Evolutionary conservation across 2,797 vertebrate genomes (phyloP).

Genomic region (Oceanodroma leucorhoa): DNA sequence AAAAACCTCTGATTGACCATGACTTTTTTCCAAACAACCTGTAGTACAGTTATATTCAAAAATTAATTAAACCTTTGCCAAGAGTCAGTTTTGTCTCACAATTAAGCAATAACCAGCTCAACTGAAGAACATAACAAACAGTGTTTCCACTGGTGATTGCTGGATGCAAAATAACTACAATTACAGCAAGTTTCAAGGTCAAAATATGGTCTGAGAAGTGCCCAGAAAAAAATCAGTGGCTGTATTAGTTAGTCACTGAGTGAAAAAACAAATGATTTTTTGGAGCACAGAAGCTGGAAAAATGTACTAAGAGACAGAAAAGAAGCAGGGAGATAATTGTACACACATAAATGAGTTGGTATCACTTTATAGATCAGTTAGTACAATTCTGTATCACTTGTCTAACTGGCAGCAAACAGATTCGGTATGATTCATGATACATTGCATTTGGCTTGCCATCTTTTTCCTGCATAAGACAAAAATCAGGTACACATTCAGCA

Average conservation of each 20-base stretch:
- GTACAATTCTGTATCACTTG: neutral
- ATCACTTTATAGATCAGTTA: neutral
- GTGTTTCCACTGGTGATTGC: neutral
- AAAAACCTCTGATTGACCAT: neutral
- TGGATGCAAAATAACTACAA: neutral
- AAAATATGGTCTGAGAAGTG: neutral
- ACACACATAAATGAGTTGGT: neutral
- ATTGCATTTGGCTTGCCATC: neutral
- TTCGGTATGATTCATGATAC: neutral
- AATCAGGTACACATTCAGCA: neutral
- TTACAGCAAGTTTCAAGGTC: neutral
- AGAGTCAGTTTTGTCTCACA: neutral
- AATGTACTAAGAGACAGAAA: neutral
- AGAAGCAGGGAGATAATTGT: neutral
- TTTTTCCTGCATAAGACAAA: neutral
- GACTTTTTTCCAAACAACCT: neutral
- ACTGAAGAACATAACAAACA: neutral
- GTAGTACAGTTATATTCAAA: neutral
- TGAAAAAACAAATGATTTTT: neutral
- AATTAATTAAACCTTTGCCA: neutral
- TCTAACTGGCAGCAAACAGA: neutral
- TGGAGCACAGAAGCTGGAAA: neutral
- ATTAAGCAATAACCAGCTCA: neutral
- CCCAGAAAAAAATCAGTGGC: neutral
- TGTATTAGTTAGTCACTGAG: neutral